Percentiles rank a stretch among this genome's conserved stretches.
These are phyloP conservation scores for Watsonalla cultraria DNA, from an alignment of 2,888 invertebrate genomes.

Conservation along the genomic window DNA sequence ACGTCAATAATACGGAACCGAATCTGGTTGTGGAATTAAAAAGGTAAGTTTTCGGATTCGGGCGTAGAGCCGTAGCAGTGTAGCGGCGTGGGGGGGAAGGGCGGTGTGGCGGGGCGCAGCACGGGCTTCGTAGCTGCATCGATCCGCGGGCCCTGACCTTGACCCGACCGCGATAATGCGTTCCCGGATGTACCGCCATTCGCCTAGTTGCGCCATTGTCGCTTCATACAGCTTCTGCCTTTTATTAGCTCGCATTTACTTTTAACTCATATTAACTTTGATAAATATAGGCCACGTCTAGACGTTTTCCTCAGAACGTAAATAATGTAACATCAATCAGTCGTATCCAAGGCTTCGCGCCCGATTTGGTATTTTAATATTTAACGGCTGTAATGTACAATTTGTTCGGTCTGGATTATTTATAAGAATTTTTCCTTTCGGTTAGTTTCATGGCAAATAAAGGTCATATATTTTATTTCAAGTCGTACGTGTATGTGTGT, in stretches of 20 bases:
- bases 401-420: not conserved
- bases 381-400: not conserved
- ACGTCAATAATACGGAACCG: slow-evolving; percentile 20
- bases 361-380: slow-evolving; percentile 14
- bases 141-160: slow-evolving; percentile 82
- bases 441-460: not conserved
- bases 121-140: slow-evolving; percentile 78
- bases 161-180: slow-evolving; percentile 79
- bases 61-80: slow-evolving; percentile 27
- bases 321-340: slow-evolving; percentile 16
- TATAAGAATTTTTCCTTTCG: not conserved
- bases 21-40: slow-evolving; percentile 30
- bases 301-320: slow-evolving; percentile 24
- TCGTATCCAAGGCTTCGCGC: slow-evolving; percentile 14
- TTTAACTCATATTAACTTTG: slow-evolving; percentile 32
- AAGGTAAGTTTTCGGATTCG: slow-evolving; percentile 32
- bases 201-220: slow-evolving; percentile 68
- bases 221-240: slow-evolving; percentile 57
- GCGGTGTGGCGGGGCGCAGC: slow-evolving; percentile 42
- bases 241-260: slow-evolving; percentile 64
- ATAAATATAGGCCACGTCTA: slow-evolving; percentile 31
- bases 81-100: slow-evolving; percentile 32
- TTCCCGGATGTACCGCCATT: slow-evolving; percentile 70
- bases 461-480: too few relatives aligned
- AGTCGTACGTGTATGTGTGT: too few relatives aligned